A percentile compares a stretch with the other conserved stretches of the same genome.
Conservation (phyloP, 1,140 invertebrate genomes). For the Drosophila erecta region DNA sequence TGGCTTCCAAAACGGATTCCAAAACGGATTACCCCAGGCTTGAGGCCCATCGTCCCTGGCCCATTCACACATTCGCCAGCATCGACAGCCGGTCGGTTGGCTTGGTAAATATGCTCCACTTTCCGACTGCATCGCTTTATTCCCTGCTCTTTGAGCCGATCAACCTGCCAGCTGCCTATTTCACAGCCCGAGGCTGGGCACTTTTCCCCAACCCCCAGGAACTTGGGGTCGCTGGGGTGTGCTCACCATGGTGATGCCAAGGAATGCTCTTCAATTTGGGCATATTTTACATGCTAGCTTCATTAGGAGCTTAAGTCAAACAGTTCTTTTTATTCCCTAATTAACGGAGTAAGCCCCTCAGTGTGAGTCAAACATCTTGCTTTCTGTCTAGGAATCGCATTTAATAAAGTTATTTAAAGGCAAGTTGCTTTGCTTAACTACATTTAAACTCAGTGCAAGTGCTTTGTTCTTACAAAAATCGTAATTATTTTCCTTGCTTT, state of each 20-base stretch:
- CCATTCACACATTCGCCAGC: slow-evolving; percentile 38
- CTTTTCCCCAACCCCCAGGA: slow-evolving; percentile 29
- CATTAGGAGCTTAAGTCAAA: background rate
- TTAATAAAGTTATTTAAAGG: background rate
- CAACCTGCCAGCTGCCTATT: slow-evolving; percentile 27
- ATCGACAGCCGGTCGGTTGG: slow-evolving; percentile 22
- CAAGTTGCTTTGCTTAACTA: background rate
- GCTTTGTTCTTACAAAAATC: background rate
- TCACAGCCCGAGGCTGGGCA: slow-evolving; percentile 17
- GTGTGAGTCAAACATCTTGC: background rate
- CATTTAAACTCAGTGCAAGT: background rate
- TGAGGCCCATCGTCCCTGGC: slow-evolving; percentile 21
- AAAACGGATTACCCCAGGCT: slow-evolving; percentile 63
- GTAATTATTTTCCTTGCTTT: background rate
- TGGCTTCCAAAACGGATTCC: slow-evolving; percentile 50
- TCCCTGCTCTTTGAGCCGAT: slow-evolving; percentile 22
- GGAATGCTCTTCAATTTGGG: too few species aligned
- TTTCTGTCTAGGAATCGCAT: background rate
- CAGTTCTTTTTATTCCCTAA: background rate
- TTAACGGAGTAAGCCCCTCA: too few species aligned
- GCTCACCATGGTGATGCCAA: slow-evolving; percentile 24
- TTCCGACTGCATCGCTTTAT: slow-evolving; percentile 24
- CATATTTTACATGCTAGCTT: background rate
- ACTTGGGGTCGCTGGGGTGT: slow-evolving; percentile 9
- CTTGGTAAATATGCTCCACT: slow-evolving; percentile 48